Base-by-base conservation (phyloP, 2,888 invertebrate genomes). In the Kryphioiulus occultus region DNA sequence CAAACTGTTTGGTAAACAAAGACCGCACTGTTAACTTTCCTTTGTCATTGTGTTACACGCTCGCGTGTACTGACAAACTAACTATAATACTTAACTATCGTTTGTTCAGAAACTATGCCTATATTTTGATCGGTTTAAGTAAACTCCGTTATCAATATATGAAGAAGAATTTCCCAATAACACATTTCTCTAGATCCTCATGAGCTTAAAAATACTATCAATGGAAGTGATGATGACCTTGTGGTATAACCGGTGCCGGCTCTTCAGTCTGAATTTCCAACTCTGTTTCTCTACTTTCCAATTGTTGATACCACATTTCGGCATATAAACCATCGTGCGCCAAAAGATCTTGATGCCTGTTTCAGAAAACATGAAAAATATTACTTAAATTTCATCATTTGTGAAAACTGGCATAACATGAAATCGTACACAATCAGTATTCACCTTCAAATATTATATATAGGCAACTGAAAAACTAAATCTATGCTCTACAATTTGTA, bases 281-380 rank as follows among this genome's bases (percentile, higher is more conserved):
- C 78, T 85, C 85, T 10, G n/a, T 19, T 86, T 85, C 30, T 88
- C 59, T 88, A 32, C 95, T 94, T 12, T 85, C 85, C 85, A 96
- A 92, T 91, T 98, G 98, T 90, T 97, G 96, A 90, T 95, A 94
- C 99, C 99, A 99, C 98, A 99, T 99, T 39, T 95, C 94, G 0
- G 96, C 94, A 92, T 99, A 99, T 86, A 96, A 92, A 4, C 97
- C 97, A 89, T 94, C 94, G 90, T 93, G 93, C 0, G 93, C 93
- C 85, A 96, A 92, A 5, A 96, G 93, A 85, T 95, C 94, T 89
- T 95, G 95, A 92, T 96, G 96, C 86, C 96, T 96, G 39, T 78
- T 30, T 32, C 15, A 17, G 4, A 83, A 83, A 87, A 44, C n/a
- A 83, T 15, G 15, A 47, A 35, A 35, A 35, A 35, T 35, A 12